Conservation (phyloP, 1,140 invertebrate genomes). For the Trissolcus basalis region DNA sequence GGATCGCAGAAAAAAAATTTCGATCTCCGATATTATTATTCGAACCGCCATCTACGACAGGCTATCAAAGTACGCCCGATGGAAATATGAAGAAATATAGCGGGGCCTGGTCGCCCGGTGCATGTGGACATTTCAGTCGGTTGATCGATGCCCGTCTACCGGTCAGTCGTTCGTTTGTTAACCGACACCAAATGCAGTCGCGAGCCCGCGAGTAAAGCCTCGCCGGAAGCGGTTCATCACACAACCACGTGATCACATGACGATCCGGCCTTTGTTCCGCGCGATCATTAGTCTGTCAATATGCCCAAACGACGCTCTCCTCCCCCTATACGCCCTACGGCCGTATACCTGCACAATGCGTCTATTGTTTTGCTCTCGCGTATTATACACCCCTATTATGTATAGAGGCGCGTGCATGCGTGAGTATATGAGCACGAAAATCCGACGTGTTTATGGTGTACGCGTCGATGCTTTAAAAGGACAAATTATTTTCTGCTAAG, state of each 20-base stretch:
- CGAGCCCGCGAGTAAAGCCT: conserved; percentile 61
- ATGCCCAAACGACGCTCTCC: conserved; percentile 72
- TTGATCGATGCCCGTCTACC: conserved; percentile 71
- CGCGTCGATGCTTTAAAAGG: conserved; percentile 19
- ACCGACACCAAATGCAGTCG: conserved; percentile 63
- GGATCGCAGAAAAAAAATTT: conserved; percentile 4
- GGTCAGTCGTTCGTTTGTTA: conserved; percentile 52
- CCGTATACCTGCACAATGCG: conserved; percentile 73
- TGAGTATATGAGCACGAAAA: conserved; percentile 33
- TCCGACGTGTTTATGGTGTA: conserved; percentile 25
- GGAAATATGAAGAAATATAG: conserved; percentile 50
- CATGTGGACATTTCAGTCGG: conserved; percentile 52
- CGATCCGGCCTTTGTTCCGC: conserved; percentile 73
- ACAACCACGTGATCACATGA: conserved; percentile 73
- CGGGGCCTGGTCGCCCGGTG: conserved; percentile 10
- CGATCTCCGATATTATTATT: conserved; percentile 25
- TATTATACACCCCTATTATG: conserved; percentile 74
- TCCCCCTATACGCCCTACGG: conserved; percentile 41
- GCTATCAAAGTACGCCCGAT: conserved; percentile 33
- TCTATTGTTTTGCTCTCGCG: conserved; percentile 73
- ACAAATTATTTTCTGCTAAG: conserved; percentile 39
- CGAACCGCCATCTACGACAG: conserved; percentile 34
- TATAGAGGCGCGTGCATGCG: conserved; percentile 62
- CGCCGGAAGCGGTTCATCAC: conserved; percentile 75
- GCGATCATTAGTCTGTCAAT: conserved; percentile 77